Evolutionary conservation across 2,888 invertebrate species (phyloP), one percentile per base, ranked within the genome.

Genomic region (Eustalomyia histrio): DNA sequence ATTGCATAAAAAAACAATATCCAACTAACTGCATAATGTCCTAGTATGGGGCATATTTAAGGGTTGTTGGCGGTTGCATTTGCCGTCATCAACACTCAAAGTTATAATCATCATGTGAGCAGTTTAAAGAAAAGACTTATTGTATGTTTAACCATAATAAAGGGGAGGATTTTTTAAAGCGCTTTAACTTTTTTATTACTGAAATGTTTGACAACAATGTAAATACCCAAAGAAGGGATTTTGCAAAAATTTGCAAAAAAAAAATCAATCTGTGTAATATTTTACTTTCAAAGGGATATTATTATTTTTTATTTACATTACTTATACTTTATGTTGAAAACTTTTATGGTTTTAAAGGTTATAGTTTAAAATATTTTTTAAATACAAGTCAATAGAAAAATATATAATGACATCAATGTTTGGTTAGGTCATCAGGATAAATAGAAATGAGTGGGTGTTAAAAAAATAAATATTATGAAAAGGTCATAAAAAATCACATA

Each of bases 201-300:
- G 53, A 35, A 64, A 65, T 76, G 76, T 80, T 80, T 80, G 64
- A 73, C 76, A 76, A 61, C 64, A 80, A 58, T 52, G 43, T 63
- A 72, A 68, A 80, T 16, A 8, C 29, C 29, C 6, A 12, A 16
- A 24, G 53, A 39, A 69, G 10, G 33, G 57, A 68, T 71, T 71
- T 17, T 17, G 12, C 8, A 18, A 16, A 65, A 50, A 47, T 29
- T 29, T 29, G n/a, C n/a, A n/a, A n/a, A n/a, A n/a, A n/a, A n/a
- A n/a, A n/a, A n/a, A n/a, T 29, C 12, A 47, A 47, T 47, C 39
- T 39, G 3, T 47, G 2, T n/a, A 47, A 47, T 47, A 12, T 47
- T n/a, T 47, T 39, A 39, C 12, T 39, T 39, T 39, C 14, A 12
- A 47, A n/a, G 43, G 43, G 14, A 47, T 47, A 8, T 12, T 39